Evolutionary conservation across 2,888 invertebrate genomes (phyloP).

Genomic region (Trichogramma dendrolimi): DNA sequence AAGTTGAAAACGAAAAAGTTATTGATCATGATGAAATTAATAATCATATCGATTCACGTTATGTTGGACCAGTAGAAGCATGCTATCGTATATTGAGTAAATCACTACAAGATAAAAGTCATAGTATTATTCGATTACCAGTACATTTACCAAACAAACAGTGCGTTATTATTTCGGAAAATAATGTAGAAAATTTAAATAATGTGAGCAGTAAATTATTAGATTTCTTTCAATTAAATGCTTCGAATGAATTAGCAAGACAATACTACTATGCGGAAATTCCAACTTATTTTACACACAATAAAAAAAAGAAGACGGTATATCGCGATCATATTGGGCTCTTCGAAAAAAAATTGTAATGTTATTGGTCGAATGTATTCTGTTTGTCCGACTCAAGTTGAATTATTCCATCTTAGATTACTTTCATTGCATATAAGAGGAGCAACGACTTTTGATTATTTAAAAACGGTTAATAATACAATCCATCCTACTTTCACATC

Average conservation of each 20-base stretch:
- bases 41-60: slow-evolving; percentile 30
- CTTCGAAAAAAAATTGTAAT: slow-evolving; percentile 15
- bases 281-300: slow-evolving; percentile 17
- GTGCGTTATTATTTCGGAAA: slow-evolving; percentile 15
- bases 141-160: slow-evolving; percentile 28
- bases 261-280: slow-evolving; percentile 22
- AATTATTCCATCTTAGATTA: slow-evolving; percentile 35
- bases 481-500: slow-evolving; percentile 26
- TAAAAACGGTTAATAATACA: slow-evolving; percentile 36
- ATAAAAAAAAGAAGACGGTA: too few relatives aligned
- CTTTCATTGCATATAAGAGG: too few relatives aligned
- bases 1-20: slow-evolving; percentile 25
- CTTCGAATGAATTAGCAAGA: slow-evolving; percentile 14
- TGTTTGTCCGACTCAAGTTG: slow-evolving; percentile 32
- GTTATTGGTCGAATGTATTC: slow-evolving; percentile 33
- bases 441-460: slow-evolving; percentile 36
- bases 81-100: slow-evolving; percentile 28
- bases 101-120: slow-evolving; percentile 29
- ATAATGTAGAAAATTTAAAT: not conserved
- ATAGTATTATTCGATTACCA: slow-evolving; percentile 24
- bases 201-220: slow-evolving; percentile 14
- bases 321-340: too few relatives aligned
- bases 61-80: slow-evolving; percentile 32
- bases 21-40: slow-evolving; percentile 32
- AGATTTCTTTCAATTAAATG: slow-evolving; percentile 23